phyloP scores from a whole-genome alignment of 37 sponge, comb jelly and placozoan genomes.

The Aplysina aerophoba region DNA sequence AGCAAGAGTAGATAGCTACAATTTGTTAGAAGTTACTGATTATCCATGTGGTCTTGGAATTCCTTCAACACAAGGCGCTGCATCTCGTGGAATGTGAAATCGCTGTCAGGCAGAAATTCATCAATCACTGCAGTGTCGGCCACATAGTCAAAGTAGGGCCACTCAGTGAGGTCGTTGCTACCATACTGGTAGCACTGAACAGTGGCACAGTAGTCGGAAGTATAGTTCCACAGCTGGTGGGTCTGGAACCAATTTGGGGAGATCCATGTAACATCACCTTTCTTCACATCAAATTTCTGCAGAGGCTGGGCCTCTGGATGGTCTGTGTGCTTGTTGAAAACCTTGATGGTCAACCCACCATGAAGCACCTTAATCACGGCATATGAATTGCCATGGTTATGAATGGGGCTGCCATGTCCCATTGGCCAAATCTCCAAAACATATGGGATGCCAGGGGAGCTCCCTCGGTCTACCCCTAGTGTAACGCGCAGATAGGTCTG shows the following conservation, averaged over 20 bases:
- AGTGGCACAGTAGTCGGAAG: slow-evolving; percentile 68
- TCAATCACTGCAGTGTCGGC: background rate
- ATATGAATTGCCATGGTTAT: slow-evolving; percentile 74
- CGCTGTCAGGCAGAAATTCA: slow-evolving; percentile 56
- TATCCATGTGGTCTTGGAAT: slow-evolving; percentile 4
- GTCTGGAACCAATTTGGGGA: slow-evolving; percentile 82
- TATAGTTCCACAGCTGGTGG: slow-evolving; percentile 61
- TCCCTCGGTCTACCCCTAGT: slow-evolving; percentile 44
- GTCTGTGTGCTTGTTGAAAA: slow-evolving; percentile 60
- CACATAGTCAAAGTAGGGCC: slow-evolving; percentile 69
- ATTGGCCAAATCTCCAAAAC: slow-evolving; percentile 77
- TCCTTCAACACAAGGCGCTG: slow-evolving; percentile 38
- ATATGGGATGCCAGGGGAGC: slow-evolving; percentile 74
- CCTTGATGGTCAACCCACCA: slow-evolving; percentile 55
- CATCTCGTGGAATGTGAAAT: slow-evolving; percentile 44
- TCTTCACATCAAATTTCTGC: slow-evolving; percentile 34
- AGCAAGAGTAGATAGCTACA: background rate
- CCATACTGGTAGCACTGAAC: slow-evolving; percentile 74
- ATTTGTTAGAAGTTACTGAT: background rate
- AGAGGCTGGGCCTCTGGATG: background rate
- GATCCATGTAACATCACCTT: slow-evolving; percentile 72
- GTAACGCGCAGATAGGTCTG: slow-evolving; percentile 59
- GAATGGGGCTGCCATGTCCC: slow-evolving; percentile 56
- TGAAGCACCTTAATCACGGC: slow-evolving; percentile 66
- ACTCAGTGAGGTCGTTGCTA: slow-evolving; percentile 24